Percentiles rank a stretch among this genome's conserved stretches.
Conservation (phyloP, 2,888 invertebrate genomes). For the Dolichomitus sp. region DNA sequence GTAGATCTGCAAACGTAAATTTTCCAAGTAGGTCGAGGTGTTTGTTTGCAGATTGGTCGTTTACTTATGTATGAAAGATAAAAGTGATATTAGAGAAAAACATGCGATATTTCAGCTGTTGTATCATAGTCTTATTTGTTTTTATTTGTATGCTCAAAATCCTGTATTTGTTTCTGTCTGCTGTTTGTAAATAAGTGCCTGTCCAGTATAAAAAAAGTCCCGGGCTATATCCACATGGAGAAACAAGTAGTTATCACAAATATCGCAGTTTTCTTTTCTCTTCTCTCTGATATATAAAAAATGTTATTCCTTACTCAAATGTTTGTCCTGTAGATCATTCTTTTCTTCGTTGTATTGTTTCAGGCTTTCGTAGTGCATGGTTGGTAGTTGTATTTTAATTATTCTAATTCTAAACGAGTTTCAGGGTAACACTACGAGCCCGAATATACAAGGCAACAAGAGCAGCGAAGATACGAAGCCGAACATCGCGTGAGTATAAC, state of each 20-base stretch:
- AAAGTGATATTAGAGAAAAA: neutral
- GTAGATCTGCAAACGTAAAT: neutral
- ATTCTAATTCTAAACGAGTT: slow-evolving; percentile 78
- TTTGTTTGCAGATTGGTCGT: neutral
- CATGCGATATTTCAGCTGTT: neutral
- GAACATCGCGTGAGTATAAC: slow-evolving; percentile 56
- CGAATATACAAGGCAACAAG: slow-evolving; percentile 70
- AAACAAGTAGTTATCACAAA: neutral
- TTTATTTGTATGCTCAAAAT: neutral
- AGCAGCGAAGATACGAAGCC: slow-evolving; percentile 58
- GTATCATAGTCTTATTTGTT: neutral
- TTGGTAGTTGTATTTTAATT: slow-evolving; percentile 69
- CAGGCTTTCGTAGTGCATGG: slow-evolving; percentile 75
- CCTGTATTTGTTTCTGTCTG: neutral
- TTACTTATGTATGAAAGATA: neutral
- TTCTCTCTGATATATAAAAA: neutral
- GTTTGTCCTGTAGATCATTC: neutral
- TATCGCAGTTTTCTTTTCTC: neutral
- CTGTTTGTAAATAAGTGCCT: neutral
- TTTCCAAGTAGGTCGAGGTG: neutral
- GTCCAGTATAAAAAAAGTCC: neutral
- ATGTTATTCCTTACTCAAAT: neutral
- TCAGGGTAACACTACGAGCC: slow-evolving; percentile 77
- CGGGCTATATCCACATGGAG: neutral
- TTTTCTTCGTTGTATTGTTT: slow-evolving; percentile 57